A percentile compares a stretch with the other conserved stretches of the same genome.
Conservation (phyloP, 2,888 invertebrate species). For the Drosophila maculinotata region DNA sequence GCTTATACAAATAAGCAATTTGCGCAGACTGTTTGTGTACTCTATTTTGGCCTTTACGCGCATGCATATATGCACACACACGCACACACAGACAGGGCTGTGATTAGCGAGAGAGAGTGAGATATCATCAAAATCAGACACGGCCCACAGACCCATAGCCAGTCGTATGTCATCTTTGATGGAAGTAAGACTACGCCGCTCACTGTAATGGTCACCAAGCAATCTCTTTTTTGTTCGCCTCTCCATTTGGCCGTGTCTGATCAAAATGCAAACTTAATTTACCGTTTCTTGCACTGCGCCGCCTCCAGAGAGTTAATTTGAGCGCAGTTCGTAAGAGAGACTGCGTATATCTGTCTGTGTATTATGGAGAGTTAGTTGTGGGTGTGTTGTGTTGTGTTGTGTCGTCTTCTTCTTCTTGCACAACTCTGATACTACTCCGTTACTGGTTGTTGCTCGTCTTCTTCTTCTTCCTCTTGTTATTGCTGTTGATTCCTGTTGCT, state of each 20-base stretch:
- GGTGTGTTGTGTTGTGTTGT: conserved; percentile 29
- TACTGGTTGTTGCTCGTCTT: conserved; percentile 21
- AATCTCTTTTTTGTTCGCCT: too few relatives aligned
- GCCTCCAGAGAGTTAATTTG: conserved; percentile 17
- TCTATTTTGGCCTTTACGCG: conserved; percentile 8
- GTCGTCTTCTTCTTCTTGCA: conserved; percentile 8
- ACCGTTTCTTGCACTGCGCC: conserved; percentile 39
- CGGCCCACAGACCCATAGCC: too few relatives aligned
- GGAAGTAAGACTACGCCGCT: too few relatives aligned
- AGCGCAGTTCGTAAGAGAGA: conserved; percentile 20
- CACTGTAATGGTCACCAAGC: too few relatives aligned
- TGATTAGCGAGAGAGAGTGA: conserved; percentile 5
- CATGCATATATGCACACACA: conserved; percentile 2
- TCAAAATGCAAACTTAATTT: conserved; percentile 33
- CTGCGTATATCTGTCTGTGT: conserved; percentile 1
- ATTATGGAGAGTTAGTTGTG: conserved; percentile 26
- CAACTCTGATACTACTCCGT: conserved; percentile 8
- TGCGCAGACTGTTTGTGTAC: conserved; percentile 2
- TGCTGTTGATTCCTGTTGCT: conserved; percentile 26
- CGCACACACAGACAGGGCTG: conserved; percentile 1
- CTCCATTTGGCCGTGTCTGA: too few relatives aligned
- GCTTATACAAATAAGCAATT: conserved; percentile 1
- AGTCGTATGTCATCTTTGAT: too few relatives aligned
- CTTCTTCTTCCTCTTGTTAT: conserved; percentile 11
- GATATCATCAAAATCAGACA: neutral